Evolutionary conservation across 1,140 invertebrate genomes (phyloP), one percentile per base, ranked within the genome.

Genomic region (Drosophila auraria): DNA sequence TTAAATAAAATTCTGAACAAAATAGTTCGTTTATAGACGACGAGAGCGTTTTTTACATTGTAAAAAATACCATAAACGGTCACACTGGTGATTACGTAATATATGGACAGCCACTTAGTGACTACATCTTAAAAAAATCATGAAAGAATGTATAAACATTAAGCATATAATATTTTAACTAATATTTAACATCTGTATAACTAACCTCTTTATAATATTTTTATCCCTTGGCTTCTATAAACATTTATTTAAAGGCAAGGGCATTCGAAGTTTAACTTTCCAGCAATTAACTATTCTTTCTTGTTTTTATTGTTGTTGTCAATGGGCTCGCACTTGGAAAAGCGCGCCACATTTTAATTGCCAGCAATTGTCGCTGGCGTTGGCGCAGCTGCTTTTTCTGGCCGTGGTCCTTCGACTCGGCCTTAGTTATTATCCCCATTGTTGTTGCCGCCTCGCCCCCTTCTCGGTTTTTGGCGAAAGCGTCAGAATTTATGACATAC

Each of bases 341-440:
- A 90, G 64, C 83, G 82, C 86, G 87, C 80, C 87, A 91, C 82
- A 92, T 92, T 92, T 91, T 92, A 92, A 92, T 92, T 92, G 90
- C 90, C 90, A 92, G 76, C 90, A 92, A 92, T 92, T 92, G 90
- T 91, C 76, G 82, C 68, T 63, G 70, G 42, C 54, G 59, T 61
- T 56, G 76, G 70, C 80, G 81, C 86, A 90, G 84, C 84, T 89
- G 84, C 78, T 87, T 77, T 62, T 53, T 50, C 51, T 42, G 51
- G 25, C 56, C 53, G 42, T 60, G 47, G 45, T 63, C 78, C 76
- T 77, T 72, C 27, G 51, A 59, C 38, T 33, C 68, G 56, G 62
- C 59, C 56, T 62, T 49, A 60, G 49, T 73, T 80, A 80, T 80
- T 80, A 78, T 80, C 66, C 77, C 70, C 54, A 71, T 79, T 72